These are phyloP conservation scores for Rhincodon typus DNA, from an alignment of 2,797 vertebrate genomes.

Conservation along the genomic window DNA sequence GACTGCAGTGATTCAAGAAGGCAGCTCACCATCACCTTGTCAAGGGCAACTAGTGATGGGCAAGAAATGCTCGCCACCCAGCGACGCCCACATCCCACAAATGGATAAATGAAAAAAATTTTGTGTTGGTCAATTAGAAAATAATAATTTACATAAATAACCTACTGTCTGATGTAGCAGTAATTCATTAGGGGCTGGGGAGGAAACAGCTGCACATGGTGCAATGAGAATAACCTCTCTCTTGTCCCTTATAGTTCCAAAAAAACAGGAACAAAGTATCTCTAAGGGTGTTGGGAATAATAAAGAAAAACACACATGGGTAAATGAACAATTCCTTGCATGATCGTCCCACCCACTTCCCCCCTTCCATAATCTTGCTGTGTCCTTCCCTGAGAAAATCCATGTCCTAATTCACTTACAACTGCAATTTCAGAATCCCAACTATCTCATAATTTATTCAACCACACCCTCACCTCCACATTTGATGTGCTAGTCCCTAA, in stretches of 20 bases:
- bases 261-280: background rate
- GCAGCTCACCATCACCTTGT: no score
- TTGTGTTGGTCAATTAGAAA: background rate
- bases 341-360: background rate
- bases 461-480: no score
- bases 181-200: background rate
- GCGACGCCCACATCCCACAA: no score
- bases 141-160: background rate
- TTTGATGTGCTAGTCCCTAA: no score
- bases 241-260: background rate
- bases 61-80: no score
- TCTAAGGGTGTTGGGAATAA: background rate
- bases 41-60: no score
- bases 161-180: background rate
- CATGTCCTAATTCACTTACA: no score
- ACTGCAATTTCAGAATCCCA: no score
- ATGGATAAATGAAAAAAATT: background rate
- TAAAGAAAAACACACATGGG: background rate
- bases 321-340: background rate
- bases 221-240: background rate
- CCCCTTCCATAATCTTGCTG: background rate
- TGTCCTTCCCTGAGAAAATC: background rate
- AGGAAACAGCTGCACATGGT: background rate
- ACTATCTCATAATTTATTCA: no score
- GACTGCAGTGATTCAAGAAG: no score